Evolutionary conservation across 2,888 invertebrate species (phyloP), one percentile per base, ranked within the genome.

Genomic region (Callimorpha dominula): DNA sequence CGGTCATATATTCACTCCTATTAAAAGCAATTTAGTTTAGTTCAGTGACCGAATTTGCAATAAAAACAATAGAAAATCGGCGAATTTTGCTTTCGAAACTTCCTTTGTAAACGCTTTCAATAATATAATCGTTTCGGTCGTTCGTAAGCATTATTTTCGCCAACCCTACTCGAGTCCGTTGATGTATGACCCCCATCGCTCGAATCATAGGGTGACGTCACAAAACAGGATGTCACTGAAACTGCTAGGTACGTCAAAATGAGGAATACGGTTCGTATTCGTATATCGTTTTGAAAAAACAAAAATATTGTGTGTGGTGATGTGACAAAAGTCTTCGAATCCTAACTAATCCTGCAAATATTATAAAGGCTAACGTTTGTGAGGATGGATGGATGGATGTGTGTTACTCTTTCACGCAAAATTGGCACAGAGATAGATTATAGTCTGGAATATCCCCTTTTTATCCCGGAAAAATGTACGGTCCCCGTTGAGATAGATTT

Each of bases 201-300:
- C 65, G n/a, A 68, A 73, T 73, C 65, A 68, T 42, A 65, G 63
- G 8, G 54, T 81, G 73, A 81, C 70, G 14, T 77, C 79, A 81
- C 68, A 72, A 50, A 66, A 71, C 43, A 31, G 62, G 60, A 65
- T 65, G 60, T 46, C 71, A 62, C 52, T 43, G 60, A 62, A 62
- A 68, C 62, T n/a, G 57, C 42, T 31, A 63, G 12, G 9, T 11
- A 50, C 14, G 12, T 50, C 40, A 46, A 65, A 74, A 43, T 42
- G 52, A 15, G 11, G 20, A 57, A 57, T 64, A 46, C 50, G 5
- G 12, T 31, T 31, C 49, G 14, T 68, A 15, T 46, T 79, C 66
- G 15, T 70, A 46, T 70, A 70, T 31, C 43, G n/a, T 69, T 52
- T 17, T 42, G 31, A 31, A 31, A 1, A 31, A 31, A 31, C 31